Percentiles rank a stretch among this genome's conserved stretches.
phyloP scores from a whole-genome alignment of 2,797 vertebrate species.

The Chiroxiphia lanceolata region DNA sequence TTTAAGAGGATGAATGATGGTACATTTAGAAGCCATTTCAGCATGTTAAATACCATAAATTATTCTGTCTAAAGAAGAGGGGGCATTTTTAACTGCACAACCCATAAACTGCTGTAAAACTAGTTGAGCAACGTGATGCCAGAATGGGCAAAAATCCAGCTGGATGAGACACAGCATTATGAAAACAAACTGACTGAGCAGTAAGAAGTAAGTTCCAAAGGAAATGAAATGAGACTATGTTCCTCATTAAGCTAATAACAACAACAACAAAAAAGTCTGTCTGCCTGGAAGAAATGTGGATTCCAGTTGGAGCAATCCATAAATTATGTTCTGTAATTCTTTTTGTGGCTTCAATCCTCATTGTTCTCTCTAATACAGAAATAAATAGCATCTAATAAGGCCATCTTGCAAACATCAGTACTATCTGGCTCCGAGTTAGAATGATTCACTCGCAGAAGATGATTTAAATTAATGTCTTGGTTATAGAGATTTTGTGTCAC shows the following conservation, averaged over 20 bases:
- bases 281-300: slow-evolving; percentile 51
- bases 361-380: slow-evolving; percentile 19
- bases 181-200: not conserved
- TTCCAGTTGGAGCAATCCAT: slow-evolving; percentile 54
- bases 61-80: not conserved
- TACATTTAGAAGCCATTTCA: not conserved
- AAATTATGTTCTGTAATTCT: slow-evolving; percentile 44
- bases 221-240: slow-evolving; percentile 13
- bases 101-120: not conserved
- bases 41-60: not conserved
- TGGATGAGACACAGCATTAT: slow-evolving; percentile 1
- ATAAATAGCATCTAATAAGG: slow-evolving; percentile 25
- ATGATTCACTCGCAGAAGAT: not conserved
- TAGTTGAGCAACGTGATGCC: not conserved
- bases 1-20: not conserved
- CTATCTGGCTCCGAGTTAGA: slow-evolving; percentile 39
- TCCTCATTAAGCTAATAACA: slow-evolving; percentile 41
- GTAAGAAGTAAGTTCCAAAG: slow-evolving; percentile 13
- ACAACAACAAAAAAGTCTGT: slow-evolving; percentile 10
- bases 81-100: not conserved
- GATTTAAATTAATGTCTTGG: not conserved
- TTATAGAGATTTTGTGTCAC: not conserved
- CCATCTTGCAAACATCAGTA: slow-evolving; percentile 16
- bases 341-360: slow-evolving; percentile 26
- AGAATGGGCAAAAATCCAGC: slow-evolving; percentile 11